These are phyloP conservation scores for Lochmaea crataegi DNA, from an alignment of 2,888 invertebrate species.

Conservation along the genomic window DNA sequence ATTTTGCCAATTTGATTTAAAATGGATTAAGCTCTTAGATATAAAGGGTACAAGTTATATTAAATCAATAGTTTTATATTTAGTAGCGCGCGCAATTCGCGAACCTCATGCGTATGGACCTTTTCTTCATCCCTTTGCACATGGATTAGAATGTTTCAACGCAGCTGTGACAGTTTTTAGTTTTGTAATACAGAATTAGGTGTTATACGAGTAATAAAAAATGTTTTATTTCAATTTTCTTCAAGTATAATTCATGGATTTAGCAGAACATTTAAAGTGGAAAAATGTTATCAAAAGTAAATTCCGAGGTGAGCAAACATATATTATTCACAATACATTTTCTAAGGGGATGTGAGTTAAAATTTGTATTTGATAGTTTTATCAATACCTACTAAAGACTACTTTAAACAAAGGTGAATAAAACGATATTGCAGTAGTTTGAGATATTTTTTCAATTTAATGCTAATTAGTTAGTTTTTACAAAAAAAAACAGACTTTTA, in stretches of 20 bases:
- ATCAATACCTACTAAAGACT: not conserved
- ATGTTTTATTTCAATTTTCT: not conserved
- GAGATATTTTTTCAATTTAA: too few species aligned
- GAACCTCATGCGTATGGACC: not conserved
- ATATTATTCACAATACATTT: not conserved
- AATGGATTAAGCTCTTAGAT: constrained; percentile 23
- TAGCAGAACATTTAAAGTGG: not conserved
- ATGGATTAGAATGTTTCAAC: not conserved
- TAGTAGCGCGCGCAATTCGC: constrained; percentile 25
- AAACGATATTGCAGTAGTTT: too few species aligned
- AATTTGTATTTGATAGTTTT: not conserved
- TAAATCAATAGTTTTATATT: constrained; percentile 24
- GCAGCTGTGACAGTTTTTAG: constrained; percentile 18
- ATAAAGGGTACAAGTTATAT: not conserved
- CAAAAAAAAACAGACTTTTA: too few species aligned
- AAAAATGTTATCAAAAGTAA: constrained; percentile 9
- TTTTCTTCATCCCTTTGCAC: constrained; percentile 1
- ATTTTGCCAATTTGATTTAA: constrained; percentile 16
- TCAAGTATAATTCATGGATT: not conserved
- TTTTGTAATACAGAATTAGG: not conserved
- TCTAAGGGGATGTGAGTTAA: constrained; percentile 5
- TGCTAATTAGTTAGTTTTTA: too few species aligned
- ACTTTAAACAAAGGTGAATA: too few species aligned
- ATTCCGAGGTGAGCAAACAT: constrained; percentile 6
- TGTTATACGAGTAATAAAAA: not conserved